A percentile compares a stretch with the other conserved stretches of the same genome.
Conservation (phyloP, 2,797 vertebrate genomes). For the Craterocephalus amniculus region DNA sequence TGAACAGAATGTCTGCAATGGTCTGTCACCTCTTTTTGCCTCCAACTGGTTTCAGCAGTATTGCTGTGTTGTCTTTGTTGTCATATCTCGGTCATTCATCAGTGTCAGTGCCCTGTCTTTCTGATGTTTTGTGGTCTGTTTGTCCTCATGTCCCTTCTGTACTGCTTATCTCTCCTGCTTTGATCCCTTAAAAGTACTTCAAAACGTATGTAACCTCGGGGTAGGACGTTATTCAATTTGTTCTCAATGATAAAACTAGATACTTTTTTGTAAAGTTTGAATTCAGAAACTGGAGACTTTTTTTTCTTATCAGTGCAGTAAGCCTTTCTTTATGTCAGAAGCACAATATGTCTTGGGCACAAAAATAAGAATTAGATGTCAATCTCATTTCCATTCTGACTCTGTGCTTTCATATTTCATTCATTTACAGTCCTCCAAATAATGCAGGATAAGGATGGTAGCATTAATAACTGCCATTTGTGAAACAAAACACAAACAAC, state of each 20-base stretch:
- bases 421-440: constrained; percentile 32
- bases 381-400: background rate
- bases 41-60: background rate
- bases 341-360: background rate
- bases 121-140: background rate
- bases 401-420: constrained; percentile 27
- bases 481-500: constrained; percentile 41
- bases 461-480: constrained; percentile 62
- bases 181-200: background rate
- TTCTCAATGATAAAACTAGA: background rate
- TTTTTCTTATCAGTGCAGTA: background rate
- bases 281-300: background rate
- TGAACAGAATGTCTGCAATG: background rate
- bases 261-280: background rate
- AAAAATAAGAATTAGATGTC: background rate
- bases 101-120: background rate
- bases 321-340: background rate
- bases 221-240: background rate
- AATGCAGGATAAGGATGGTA: constrained; percentile 34
- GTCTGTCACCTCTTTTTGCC: background rate
- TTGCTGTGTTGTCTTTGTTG: constrained; percentile 1
- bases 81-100: constrained; percentile 9
- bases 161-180: background rate
- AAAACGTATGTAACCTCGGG: background rate
- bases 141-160: background rate